Evolutionary conservation across 2,113 vertebrate species (phyloP), one percentile per base, ranked within the genome.

Genomic region (Lagopus leucura): DNA sequence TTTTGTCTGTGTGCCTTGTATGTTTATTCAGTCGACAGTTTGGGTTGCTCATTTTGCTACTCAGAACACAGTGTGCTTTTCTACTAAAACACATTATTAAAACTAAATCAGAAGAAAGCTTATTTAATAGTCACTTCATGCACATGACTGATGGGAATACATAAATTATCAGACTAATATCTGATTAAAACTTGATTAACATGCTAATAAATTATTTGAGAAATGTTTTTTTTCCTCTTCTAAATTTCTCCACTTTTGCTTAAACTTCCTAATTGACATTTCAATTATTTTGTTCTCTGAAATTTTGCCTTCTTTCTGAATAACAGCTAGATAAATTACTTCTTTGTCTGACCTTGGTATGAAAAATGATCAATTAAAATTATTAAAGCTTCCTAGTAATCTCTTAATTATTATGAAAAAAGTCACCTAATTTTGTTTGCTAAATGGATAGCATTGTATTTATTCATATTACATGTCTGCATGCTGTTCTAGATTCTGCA

Each of bases 111-210:
- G 82, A 96, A 95, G 91, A 88, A 92, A 91, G 77, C 79, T 82
- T 79, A 89, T 95, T 93, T 95, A 92, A 90, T 89, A 96, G 86
- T 82, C 77, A 88, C 83, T 83, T 82, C 95, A 92, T 81, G 89
- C 69, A 88, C 88, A 90, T 96, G 89, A 93, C 57, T 82, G 84
- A 90, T 95, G 82, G 40, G 42, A 75, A 93, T 89, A 95, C 94
- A 95, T 34, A 88, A 78, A 89, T 90, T 88, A 92, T 85, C 88
- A 89, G 75, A 84, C 28, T 94, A 95, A 67, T 94, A 93, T 90
- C 83, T 94, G 87, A 95, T 97, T 97, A 94, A 97, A 92, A 95
- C 70, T 87, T 74, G 76, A 96, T 93, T 95, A 94, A 94, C 67
- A 88, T 50, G 81, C 90, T 93, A 93, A 96, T 91, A 90, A 80